Evolutionary conservation across 1,140 invertebrate species (phyloP).

Genomic region (Papilio glaucus): DNA sequence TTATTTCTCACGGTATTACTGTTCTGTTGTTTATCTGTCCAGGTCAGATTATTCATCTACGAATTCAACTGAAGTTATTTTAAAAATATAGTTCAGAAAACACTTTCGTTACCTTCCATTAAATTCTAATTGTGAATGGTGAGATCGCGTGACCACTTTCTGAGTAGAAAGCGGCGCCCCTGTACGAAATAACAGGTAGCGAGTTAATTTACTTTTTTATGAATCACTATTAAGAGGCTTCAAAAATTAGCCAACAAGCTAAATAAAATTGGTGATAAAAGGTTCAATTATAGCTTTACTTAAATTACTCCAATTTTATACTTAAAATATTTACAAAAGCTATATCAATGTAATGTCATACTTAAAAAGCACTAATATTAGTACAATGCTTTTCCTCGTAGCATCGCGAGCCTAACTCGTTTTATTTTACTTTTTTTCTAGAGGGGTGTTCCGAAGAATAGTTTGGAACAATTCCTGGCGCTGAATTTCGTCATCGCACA

Average conservation of each 20-base stretch:
- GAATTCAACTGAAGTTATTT: background rate
- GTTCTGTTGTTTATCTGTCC: no score
- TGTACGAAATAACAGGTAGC: conserved; percentile 18
- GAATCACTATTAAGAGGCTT: conserved; percentile 16
- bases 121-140: conserved; percentile 16
- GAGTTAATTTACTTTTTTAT: conserved; percentile 23
- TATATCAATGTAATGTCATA: no score
- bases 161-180: conserved; percentile 7
- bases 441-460: no score
- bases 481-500: no score
- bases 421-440: no score
- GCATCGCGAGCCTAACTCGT: no score
- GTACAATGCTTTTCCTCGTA: no score
- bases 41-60: background rate
- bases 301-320: background rate
- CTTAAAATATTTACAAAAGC: background rate
- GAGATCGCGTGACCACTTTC: conserved; percentile 23
- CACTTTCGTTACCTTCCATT: conserved; percentile 20
- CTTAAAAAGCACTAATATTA: no score
- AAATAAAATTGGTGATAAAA: conserved; percentile 16
- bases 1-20: no score
- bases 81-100: conserved; percentile 17
- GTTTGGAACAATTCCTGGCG: no score
- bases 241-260: conserved; percentile 16
- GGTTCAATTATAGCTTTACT: conserved; percentile 7